Percentiles rank a stretch among this genome's conserved stretches.
Conservation (phyloP, 2,797 vertebrate species). For the Dendrocincla fuliginosa region DNA sequence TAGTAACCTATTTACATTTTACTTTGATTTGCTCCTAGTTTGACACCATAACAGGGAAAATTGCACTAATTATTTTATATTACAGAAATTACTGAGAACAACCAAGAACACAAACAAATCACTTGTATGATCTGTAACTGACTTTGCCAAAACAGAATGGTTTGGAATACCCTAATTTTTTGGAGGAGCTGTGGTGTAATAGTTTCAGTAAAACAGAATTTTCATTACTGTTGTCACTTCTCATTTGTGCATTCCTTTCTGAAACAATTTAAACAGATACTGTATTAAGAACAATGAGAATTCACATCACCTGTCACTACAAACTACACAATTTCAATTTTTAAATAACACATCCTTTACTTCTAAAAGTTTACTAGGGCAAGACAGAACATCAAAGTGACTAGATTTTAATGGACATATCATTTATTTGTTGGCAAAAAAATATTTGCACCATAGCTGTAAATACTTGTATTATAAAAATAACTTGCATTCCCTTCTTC, state of each 20-base stretch:
- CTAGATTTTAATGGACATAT: neutral
- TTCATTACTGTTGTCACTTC: neutral
- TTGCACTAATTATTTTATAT: neutral
- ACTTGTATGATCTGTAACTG: neutral
- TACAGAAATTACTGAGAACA: neutral
- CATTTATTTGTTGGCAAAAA: neutral
- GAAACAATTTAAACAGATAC: neutral
- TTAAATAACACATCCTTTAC: neutral
- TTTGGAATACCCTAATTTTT: neutral
- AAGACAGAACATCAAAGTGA: neutral
- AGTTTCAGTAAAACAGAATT: neutral
- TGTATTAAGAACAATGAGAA: neutral
- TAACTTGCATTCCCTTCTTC: neutral
- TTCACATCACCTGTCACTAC: neutral
- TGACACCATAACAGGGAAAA: neutral
- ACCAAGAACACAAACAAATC: neutral
- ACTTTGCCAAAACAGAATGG: neutral
- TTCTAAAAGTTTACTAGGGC: neutral
- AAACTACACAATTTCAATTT: neutral
- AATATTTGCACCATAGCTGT: neutral
- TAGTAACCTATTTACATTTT: neutral
- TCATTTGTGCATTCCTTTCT: neutral
- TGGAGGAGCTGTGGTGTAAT: neutral
- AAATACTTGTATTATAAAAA: neutral
- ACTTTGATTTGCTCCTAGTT: neutral